Evolutionary conservation across 2,113 vertebrate genomes (phyloP), one percentile per base, ranked within the genome.

Genomic region (Phrynosoma platyrhinos): DNA sequence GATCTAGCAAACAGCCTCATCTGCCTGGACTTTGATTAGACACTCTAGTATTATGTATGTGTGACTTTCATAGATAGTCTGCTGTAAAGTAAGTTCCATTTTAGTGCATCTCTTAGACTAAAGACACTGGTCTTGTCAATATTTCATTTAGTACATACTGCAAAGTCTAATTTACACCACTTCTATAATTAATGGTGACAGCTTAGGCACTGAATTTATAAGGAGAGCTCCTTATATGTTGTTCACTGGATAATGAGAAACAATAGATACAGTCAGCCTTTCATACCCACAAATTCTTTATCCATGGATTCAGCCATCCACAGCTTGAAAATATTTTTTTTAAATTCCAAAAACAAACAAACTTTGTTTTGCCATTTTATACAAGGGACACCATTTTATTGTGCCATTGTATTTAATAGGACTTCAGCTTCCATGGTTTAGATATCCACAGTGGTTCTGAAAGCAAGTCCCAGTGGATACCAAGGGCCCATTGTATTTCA

Each of bases 151-250:
- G 97, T 96, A 97, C 95, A 96, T 95, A 96, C 94, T 94, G 95
- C 94, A 96, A 97, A 94, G 93, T 96, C 96, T 97, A 97, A 94
- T 98, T 97, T 97, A 96, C 97, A 97, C 97, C 96, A 98, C 97
- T 96, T 97, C 95, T 95, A 94, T 98, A 98, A 98, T 98, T 97
- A 97, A 98, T 96, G 97, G 95, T 95, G 97, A 98, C 97, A 96
- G 97, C 96, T 96, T 95, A 93, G 97, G 95, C 95, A 96, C 96
- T 97, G 95, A 97, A 97, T 97, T 96, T 95, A 96, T 95, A 96
- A 95, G 95, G 95, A 97, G 96, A 95, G 96, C 96, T 96, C 94
- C 94, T 94, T 96, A 93, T 95, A 96, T 95, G 93, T 96, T 97
- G 97, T 97, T 97, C 94, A 93, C 95, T 95, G 97, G 97, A 96